Conservation (phyloP, 2,113 vertebrate species). For the Melanocharis versteri region DNA sequence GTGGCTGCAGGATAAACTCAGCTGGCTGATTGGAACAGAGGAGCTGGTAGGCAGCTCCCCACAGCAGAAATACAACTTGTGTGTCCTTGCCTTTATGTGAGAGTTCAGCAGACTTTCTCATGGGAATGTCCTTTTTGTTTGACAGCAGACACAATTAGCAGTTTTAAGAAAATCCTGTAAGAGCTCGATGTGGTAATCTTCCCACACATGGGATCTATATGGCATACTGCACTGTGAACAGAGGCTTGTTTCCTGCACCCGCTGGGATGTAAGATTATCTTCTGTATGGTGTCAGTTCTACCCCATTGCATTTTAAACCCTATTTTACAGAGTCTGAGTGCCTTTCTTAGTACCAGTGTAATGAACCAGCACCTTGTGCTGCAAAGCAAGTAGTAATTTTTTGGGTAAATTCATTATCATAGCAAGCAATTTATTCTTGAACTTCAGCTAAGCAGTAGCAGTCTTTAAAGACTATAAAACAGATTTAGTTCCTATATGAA, state of each 20-base stretch:
- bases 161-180: not conserved
- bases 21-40: not conserved
- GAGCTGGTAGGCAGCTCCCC: not conserved
- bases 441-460: not conserved
- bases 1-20: not conserved
- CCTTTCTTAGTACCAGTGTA: not conserved
- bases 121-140: not conserved
- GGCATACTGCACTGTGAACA: not conserved
- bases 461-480: not conserved
- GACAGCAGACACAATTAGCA: not conserved
- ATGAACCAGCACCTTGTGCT: not conserved
- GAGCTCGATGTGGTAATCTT: not conserved
- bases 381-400: not conserved
- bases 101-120: not conserved
- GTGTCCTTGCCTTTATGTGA: not conserved
- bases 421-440: not conserved
- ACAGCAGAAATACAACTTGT: not conserved
- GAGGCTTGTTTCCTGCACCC: rapidly evolving
- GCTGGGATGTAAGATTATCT: not conserved
- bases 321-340: not conserved
- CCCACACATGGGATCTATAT: rapidly evolving
- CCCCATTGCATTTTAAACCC: not conserved
- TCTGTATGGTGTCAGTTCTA: not conserved
- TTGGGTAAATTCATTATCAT: not conserved
- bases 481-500: not conserved